Evolutionary conservation across 1,140 invertebrate species (phyloP).

Genomic region (Drosophila ercepeae): DNA sequence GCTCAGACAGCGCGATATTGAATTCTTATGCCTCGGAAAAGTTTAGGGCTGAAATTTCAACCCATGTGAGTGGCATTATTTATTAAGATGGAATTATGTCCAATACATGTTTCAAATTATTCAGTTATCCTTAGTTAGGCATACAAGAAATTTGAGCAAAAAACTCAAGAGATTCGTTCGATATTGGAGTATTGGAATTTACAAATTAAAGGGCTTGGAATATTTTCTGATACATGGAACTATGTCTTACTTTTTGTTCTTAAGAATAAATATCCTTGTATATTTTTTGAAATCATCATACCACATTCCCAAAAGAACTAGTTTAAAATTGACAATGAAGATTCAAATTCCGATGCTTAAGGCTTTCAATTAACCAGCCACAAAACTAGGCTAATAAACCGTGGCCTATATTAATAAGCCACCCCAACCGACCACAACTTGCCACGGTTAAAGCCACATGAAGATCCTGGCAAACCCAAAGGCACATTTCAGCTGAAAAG

Average conservation of each 20-base stretch:
- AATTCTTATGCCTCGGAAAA: slow-evolving; percentile 25
- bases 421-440: background rate
- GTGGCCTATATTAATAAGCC: slow-evolving; percentile 31
- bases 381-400: slow-evolving; percentile 28
- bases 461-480: background rate
- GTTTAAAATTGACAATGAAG: background rate
- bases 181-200: background rate
- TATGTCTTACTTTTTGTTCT: too few species aligned
- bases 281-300: too few species aligned
- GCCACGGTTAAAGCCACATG: background rate
- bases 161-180: background rate
- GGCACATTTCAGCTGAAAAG: slow-evolving; percentile 16
- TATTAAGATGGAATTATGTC: slow-evolving; percentile 8
- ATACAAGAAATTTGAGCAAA: background rate
- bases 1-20: slow-evolving; percentile 34
- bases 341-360: background rate
- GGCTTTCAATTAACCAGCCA: background rate
- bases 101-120: background rate
- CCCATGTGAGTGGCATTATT: slow-evolving; percentile 18
- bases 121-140: background rate
- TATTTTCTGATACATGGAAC: too few species aligned
- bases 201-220: background rate
- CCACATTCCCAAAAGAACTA: background rate
- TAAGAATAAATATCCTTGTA: too few species aligned
- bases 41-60: slow-evolving; percentile 30